A percentile compares a stretch with the other conserved stretches of the same genome.
Evolutionary conservation across 2,888 invertebrate species (phyloP).

Genomic region (Crematogaster levior): DNA sequence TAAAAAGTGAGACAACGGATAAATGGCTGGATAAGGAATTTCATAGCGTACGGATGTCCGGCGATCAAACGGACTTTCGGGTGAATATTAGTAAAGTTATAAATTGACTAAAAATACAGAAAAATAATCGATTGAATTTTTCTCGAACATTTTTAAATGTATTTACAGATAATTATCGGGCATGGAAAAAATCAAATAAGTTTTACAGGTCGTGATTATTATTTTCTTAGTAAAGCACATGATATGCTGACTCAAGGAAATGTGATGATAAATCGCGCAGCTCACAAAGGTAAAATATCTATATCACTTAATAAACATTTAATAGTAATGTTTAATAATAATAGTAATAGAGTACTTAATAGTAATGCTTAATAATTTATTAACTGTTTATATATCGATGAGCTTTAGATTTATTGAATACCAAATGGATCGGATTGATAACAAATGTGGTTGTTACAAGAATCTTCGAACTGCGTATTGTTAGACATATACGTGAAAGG

Average conservation of each 20-base stretch:
- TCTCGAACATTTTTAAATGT: background rate
- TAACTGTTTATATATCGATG: background rate
- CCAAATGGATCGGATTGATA: slow-evolving; percentile 80
- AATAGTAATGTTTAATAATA: background rate
- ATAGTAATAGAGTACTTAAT: background rate
- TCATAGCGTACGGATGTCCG: slow-evolving; percentile 62
- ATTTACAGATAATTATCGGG: slow-evolving; percentile 57
- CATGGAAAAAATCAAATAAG: slow-evolving; percentile 58
- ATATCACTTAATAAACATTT: background rate
- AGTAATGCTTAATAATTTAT: background rate
- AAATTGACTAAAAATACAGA: background rate
- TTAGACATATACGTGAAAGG: slow-evolving; percentile 64
- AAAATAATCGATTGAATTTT: background rate
- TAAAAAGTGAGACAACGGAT: slow-evolving; percentile 52
- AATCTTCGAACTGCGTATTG: slow-evolving; percentile 70
- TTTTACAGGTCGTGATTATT: slow-evolving; percentile 71
- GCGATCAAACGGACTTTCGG: slow-evolving; percentile 67
- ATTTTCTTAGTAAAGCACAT: slow-evolving; percentile 68
- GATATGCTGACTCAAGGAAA: slow-evolving; percentile 67
- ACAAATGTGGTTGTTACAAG: slow-evolving; percentile 70
- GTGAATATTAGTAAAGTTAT: slow-evolving; percentile 59
- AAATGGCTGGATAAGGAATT: slow-evolving; percentile 70
- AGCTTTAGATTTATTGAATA: slow-evolving; percentile 70
- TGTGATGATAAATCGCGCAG: slow-evolving; percentile 75
- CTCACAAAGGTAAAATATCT: slow-evolving; percentile 73